phyloP scores from a whole-genome alignment of 2,113 vertebrate species.

The Phaethon lepturus region DNA sequence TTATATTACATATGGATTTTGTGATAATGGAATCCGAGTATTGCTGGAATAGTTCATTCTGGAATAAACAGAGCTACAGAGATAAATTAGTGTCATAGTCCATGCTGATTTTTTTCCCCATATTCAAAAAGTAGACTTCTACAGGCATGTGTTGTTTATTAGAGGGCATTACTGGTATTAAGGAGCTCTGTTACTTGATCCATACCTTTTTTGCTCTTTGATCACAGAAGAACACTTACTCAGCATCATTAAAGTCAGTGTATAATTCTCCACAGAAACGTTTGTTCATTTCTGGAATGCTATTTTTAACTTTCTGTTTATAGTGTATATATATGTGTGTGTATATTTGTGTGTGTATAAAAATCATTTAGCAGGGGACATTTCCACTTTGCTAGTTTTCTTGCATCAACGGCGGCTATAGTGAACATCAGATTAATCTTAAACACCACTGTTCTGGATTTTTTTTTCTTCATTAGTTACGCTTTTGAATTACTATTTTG shows the following conservation, averaged over 20 bases:
- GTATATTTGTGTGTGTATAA: not conserved
- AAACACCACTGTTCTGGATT: rapidly evolving
- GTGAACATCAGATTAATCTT: not conserved
- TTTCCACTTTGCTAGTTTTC: not conserved
- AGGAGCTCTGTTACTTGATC: not conserved
- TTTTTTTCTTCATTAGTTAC: not conserved
- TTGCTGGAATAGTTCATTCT: not conserved
- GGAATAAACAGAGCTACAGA: not conserved
- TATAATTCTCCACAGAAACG: not conserved
- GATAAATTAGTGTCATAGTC: not conserved
- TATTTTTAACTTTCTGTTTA: not conserved
- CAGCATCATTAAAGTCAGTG: not conserved
- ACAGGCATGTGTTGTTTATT: not conserved
- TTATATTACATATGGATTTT: not conserved
- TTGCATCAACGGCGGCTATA: not conserved
- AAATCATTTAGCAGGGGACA: not conserved
- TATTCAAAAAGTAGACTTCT: not conserved
- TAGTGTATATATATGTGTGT: no score
- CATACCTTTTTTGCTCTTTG: not conserved
- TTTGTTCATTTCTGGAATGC: not conserved
- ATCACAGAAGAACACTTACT: not conserved
- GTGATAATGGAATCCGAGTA: not conserved
- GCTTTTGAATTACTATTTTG: not conserved
- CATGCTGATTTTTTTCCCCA: not conserved
- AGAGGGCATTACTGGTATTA: not conserved